phyloP scores from a whole-genome alignment of 2,113 vertebrate genomes.

The Sinocyclocheilus anshuiensis region DNA sequence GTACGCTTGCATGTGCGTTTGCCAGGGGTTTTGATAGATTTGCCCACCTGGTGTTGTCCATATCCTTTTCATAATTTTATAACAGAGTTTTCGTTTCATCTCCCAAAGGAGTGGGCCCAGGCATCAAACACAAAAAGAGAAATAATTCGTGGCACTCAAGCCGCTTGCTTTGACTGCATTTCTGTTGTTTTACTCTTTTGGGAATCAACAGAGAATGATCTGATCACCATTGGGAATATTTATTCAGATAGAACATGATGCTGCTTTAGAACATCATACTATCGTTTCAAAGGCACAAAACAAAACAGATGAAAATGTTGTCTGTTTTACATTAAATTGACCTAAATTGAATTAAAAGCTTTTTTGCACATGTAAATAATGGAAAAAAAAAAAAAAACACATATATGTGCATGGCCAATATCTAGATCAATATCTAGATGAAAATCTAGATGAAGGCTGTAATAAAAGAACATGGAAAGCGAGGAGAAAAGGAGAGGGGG shows the following conservation, averaged over 20 bases:
- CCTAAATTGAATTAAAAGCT: not conserved
- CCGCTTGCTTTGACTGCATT: not conserved
- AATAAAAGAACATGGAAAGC: conserved; percentile 24
- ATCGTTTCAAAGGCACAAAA: not conserved
- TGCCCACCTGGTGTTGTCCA: conserved; percentile 85
- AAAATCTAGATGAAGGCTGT: conserved; percentile 25
- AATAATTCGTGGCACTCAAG: conserved; percentile 13
- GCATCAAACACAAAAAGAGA: conserved; percentile 38
- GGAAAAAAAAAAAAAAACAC: too few relatives aligned
- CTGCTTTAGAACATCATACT: not conserved
- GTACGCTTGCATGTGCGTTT: conserved; percentile 63
- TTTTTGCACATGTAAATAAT: not conserved
- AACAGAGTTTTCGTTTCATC: conserved; percentile 46
- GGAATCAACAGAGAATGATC: conserved; percentile 11
- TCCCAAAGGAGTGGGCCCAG: conserved; percentile 20
- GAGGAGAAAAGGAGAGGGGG: conserved; percentile 21
- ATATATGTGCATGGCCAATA: conserved; percentile 1
- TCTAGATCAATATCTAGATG: too few relatives aligned
- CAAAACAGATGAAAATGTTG: not conserved
- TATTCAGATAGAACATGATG: not conserved
- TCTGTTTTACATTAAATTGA: not conserved
- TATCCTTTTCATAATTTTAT: conserved; percentile 54
- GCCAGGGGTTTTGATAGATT: conserved; percentile 84
- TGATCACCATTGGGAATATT: conserved; percentile 4
- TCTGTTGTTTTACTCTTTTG: not conserved